Evolutionary conservation across 2,113 vertebrate species (phyloP), one percentile per base, ranked within the genome.

Genomic region (Paramisgurnus dabryanus): DNA sequence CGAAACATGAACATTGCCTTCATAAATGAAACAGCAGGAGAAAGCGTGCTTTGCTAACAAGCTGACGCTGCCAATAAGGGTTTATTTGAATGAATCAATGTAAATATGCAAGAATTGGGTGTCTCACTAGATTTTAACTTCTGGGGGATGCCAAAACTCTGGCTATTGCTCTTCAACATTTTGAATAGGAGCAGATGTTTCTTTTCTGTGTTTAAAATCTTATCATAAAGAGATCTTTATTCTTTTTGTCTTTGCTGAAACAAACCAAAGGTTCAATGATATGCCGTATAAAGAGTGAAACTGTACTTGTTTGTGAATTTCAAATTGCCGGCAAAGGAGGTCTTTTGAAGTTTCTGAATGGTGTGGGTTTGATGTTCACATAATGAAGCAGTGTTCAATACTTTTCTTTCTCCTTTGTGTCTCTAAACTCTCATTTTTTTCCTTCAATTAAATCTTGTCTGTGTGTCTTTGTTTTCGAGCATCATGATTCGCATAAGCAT

Each of bases 1-100:
- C 34, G n/a, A 73, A 80, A 58, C 69, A 55, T 45, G n/a, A 65
- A n/a, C 15, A 15, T 79, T 69, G 18, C 66, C 18, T 61, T 4
- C 41, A 55, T 40, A n/a, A 45, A 66, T 57, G 39, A 78, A 78
- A 80, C 43, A 72, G 67, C 64, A 67, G 71, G 64, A 60, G 34
- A 50, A 55, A 60, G 47, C 22, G 3, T 5, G 12, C 27, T 69
- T 69, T 27, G 45, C 45, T 63, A 53, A 66, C 57, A 65, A 75
- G 43, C 64, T 75, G n/a, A 47, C 2, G 15, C 34, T 64, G 63
- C 70, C 63, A 74, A 67, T 27, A 41, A 13, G 7, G 6, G 34
- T 67, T 22, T 1, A 10, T 55, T 67, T 57, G 8, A 43, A 67
- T 58, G 61, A 75, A 58, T 67, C 18, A 17, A 6, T 17, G 55